A percentile compares a stretch with the other conserved stretches of the same genome.
phyloP scores from a whole-genome alignment of 2,113 vertebrate species.

The Heliornis fulica region DNA sequence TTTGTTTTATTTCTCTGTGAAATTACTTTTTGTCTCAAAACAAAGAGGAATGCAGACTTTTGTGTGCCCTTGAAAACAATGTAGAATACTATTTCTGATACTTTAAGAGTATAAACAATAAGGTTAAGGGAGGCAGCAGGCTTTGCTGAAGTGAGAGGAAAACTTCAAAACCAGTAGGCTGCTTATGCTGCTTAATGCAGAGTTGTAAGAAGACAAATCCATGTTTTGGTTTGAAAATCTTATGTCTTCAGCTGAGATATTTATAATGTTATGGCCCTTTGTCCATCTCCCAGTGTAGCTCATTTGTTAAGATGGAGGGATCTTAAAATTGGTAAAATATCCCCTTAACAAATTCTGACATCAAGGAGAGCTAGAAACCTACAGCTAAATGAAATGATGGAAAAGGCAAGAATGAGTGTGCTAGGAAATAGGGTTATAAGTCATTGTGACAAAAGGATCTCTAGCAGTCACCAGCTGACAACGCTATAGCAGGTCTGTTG shows the following conservation, averaged over 20 bases:
- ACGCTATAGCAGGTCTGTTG: neutral
- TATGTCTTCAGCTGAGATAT: neutral
- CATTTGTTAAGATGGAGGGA: neutral
- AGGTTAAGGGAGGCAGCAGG: neutral
- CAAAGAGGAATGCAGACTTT: neutral
- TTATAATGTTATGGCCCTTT: neutral
- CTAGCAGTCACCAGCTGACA: neutral
- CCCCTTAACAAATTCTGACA: neutral
- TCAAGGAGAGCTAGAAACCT: neutral
- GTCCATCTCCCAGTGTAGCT: neutral
- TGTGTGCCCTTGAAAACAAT: neutral
- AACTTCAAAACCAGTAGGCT: neutral
- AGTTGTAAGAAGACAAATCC: neutral
- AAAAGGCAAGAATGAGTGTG: neutral
- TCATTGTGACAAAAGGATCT: neutral
- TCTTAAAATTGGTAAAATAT: neutral
- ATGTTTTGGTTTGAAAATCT: neutral
- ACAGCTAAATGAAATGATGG: neutral
- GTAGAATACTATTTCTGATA: neutral
- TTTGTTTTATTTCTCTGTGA: neutral
- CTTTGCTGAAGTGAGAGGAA: neutral
- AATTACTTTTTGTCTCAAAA: neutral
- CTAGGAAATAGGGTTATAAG: neutral
- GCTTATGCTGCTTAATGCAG: neutral
- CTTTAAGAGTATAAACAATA: neutral